Evolutionary conservation across 2,797 vertebrate species (phyloP).

Genomic region (Pogoniulus pusillus): DNA sequence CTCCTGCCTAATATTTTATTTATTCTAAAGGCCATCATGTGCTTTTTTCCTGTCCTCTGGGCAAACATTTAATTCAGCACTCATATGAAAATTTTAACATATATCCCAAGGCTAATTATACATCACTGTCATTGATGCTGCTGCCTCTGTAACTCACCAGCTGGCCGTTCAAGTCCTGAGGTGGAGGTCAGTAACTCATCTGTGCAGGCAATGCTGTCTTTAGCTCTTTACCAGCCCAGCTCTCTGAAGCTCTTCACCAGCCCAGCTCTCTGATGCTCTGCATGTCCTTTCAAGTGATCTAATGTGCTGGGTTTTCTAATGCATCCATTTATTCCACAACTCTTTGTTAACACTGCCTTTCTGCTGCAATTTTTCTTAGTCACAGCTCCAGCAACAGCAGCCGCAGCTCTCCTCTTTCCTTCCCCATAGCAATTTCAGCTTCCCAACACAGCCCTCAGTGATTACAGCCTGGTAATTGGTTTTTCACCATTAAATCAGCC

Average conservation of each 20-base stretch:
- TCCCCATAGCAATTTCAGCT: background rate
- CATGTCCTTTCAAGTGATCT: background rate
- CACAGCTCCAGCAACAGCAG: background rate
- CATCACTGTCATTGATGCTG: background rate
- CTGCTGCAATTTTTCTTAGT: background rate
- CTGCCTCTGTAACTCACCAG: background rate
- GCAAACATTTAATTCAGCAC: background rate
- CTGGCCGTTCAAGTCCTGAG: background rate
- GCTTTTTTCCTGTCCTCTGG: background rate
- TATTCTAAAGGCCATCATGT: slow-evolving; percentile 2
- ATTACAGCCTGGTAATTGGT: background rate
- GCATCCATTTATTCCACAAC: background rate
- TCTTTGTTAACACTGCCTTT: background rate
- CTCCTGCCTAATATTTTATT: slow-evolving; percentile 46
- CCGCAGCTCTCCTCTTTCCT: background rate
- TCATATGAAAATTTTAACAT: background rate
- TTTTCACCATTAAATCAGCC: slow-evolving; percentile 14
- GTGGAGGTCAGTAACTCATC: background rate
- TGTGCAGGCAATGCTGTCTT: background rate
- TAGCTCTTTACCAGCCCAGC: background rate
- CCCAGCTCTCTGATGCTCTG: background rate
- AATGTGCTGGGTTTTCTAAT: background rate
- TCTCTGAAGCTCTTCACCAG: background rate
- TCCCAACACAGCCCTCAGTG: background rate
- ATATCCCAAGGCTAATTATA: background rate